These are phyloP conservation scores for Dryobotodes eremita DNA, from an alignment of 2,888 invertebrate genomes.

Conservation along the genomic window DNA sequence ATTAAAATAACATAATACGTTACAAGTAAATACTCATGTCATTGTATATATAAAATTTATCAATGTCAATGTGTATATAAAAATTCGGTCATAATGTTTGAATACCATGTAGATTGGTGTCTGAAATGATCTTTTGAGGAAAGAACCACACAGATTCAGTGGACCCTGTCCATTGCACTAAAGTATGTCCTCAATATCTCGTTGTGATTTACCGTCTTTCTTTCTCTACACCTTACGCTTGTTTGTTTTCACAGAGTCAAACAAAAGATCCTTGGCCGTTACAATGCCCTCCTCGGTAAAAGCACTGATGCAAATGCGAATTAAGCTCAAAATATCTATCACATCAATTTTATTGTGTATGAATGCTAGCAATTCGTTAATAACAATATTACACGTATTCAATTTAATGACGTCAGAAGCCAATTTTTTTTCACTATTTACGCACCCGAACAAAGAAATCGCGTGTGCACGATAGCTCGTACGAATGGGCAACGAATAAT, in stretches of 20 bases:
- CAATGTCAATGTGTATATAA: too few species aligned
- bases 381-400: not conserved
- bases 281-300: not conserved
- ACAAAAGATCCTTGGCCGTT: not conserved
- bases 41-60: too few species aligned
- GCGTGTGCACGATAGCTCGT: not conserved
- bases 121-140: too few species aligned
- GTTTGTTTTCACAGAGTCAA: not conserved
- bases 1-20: too few species aligned
- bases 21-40: too few species aligned
- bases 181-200: not conserved
- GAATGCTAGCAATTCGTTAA: not conserved
- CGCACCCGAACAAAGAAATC: not conserved
- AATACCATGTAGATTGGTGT: too few species aligned
- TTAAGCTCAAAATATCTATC: not conserved
- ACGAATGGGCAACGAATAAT: not conserved
- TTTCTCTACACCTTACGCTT: not conserved
- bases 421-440: not conserved
- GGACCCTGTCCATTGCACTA: too few species aligned
- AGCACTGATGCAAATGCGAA: not conserved
- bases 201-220: not conserved
- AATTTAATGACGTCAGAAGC: not conserved
- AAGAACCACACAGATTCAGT: too few species aligned
- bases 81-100: too few species aligned
- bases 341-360: not conserved